Conservation (phyloP, 2,113 vertebrate species). For the Spea multiplicata region DNA sequence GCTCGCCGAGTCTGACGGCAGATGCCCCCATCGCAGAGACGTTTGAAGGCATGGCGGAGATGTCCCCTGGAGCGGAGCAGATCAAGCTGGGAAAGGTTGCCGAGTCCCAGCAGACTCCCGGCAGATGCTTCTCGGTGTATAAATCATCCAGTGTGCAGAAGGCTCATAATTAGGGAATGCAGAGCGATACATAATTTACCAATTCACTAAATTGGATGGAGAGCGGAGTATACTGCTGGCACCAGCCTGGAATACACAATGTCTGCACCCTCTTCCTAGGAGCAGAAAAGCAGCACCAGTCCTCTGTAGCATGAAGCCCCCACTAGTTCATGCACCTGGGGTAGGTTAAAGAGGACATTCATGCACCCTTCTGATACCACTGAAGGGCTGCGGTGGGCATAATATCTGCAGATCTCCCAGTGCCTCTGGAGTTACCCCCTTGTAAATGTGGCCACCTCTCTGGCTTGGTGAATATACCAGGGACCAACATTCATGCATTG, state of each 20-base stretch:
- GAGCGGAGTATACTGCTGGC: neutral
- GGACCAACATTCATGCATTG: too few relatives aligned
- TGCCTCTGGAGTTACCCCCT: too few relatives aligned
- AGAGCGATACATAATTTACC: slow-evolving; percentile 60
- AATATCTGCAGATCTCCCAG: too few relatives aligned
- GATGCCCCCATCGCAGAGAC: slow-evolving; percentile 3
- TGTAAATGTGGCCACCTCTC: too few relatives aligned
- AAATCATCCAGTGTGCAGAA: slow-evolving; percentile 58
- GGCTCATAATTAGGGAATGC: slow-evolving; percentile 62
- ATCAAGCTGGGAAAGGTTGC: slow-evolving; percentile 55
- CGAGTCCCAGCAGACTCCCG: slow-evolving; percentile 58
- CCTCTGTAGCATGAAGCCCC: too few relatives aligned
- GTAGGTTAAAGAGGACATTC: too few relatives aligned
- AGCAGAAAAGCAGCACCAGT: too few relatives aligned
- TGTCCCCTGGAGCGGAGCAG: slow-evolving; percentile 37
- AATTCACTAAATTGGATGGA: slow-evolving; percentile 34
- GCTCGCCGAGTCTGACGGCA: neutral
- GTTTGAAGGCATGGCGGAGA: slow-evolving; percentile 16
- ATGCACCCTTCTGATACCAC: too few relatives aligned
- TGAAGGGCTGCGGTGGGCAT: too few relatives aligned
- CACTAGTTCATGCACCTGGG: too few relatives aligned
- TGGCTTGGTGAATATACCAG: too few relatives aligned
- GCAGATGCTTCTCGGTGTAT: slow-evolving; percentile 55
- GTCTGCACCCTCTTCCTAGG: too few relatives aligned
- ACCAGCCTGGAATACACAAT: neutral